Base-by-base conservation (phyloP, 2,888 invertebrate genomes). In the Theretra japonica region DNA sequence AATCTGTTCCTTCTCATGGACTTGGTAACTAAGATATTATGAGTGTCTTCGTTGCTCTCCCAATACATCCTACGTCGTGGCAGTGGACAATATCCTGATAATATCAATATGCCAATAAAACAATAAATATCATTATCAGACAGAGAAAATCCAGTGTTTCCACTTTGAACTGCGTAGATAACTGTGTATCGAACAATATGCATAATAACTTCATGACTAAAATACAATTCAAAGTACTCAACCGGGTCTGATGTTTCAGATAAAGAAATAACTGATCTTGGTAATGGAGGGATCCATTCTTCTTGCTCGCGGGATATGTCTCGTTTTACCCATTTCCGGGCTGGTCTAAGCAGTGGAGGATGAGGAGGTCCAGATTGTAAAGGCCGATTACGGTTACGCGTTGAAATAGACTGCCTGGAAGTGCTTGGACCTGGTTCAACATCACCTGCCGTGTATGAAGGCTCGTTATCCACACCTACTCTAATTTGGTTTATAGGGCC, bases 81-180 rank as follows among this genome's bases (percentile, higher is more conserved):
- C 23, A 84, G 70, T 28, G 69, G 68, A 23, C 71, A 59, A 72
- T 83, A 83, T 8, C 83, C 84, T 73, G 79, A 81, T 28, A 84
- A 70, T 53, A 84, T 69, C 30, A 83, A 73, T 70, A 84, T 78
- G 48, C 79, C 79, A 71, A 74, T 65, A 56, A 74, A 74, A 71
- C 75, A 75, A 53, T 74, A 74, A 25, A 75, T 53, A 11, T 75
- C 69, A 58, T 73, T 72, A 41, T 23, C 60, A 7, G 73, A 70
- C 69, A 72, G 25, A 58, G 41, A 70, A 41, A 41, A 41, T n/a
- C 19, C 21, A n/a, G 56, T 57, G 25, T 70, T 70, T 41, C 56
- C 23, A 25, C 70, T 65, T 33, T 58, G n/a, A n/a, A 70, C 70
- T 23, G 72, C 72, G 50, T 73, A 70, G 41, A 70, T 70, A n/a